Conservation (phyloP, 2,113 vertebrate genomes). For the Odocoileus hemionus region DNA sequence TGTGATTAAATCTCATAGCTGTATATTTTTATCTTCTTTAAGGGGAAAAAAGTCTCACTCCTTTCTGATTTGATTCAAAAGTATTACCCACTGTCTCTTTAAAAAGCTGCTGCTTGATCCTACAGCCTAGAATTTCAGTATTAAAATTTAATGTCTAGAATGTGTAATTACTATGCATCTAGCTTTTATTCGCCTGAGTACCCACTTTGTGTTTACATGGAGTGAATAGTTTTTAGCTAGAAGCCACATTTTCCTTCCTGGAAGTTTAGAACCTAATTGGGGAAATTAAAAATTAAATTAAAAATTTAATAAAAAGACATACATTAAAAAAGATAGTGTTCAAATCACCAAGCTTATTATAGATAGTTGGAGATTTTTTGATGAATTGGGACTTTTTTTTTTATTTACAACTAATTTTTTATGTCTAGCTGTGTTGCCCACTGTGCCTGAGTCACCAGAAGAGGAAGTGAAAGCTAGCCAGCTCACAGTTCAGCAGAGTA, state of each 20-base stretch:
- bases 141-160: not conserved
- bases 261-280: not conserved
- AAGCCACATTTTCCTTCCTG: not conserved
- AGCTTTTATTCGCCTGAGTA: not conserved
- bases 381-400: not conserved
- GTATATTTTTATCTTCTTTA: not conserved
- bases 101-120: not conserved
- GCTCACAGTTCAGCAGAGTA: slow-evolving; percentile 78
- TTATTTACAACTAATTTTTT: not conserved
- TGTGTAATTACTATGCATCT: not conserved
- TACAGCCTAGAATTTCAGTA: not conserved
- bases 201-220: not conserved
- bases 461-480: slow-evolving; percentile 81
- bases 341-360: not conserved
- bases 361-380: not conserved
- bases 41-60: not conserved
- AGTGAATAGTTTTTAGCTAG: not conserved
- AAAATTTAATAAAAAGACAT: not conserved
- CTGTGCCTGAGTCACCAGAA: slow-evolving; percentile 78
- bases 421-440: slow-evolving; percentile 72
- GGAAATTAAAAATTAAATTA: no score
- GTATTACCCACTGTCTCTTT: not conserved
- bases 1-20: not conserved
- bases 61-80: slow-evolving; percentile 19
- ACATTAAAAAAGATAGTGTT: not conserved